Percentiles rank a stretch among this genome's conserved stretches.
Evolutionary conservation across 1,140 invertebrate species (phyloP).

Genomic region (Diorhabda elongata): DNA sequence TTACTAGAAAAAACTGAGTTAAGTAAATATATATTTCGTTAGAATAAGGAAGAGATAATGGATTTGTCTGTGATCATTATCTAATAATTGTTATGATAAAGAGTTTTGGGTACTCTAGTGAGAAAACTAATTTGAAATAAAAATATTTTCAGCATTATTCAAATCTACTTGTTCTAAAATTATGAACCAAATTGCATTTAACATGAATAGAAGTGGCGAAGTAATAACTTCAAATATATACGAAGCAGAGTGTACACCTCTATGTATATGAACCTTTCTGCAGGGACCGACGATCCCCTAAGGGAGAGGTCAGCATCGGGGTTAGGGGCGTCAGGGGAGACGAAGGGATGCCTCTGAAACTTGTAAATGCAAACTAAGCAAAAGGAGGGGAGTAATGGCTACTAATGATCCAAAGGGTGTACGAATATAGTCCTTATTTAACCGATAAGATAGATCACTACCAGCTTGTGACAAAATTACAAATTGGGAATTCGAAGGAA

Average conservation of each 20-base stretch:
- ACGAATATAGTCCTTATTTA: slow-evolving; percentile 43
- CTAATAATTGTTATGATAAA: too few relatives aligned
- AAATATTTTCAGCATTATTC: neutral
- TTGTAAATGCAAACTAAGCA: slow-evolving; percentile 49
- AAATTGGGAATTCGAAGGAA: slow-evolving; percentile 35
- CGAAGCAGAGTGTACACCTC: slow-evolving; percentile 43
- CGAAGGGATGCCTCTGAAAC: slow-evolving; percentile 36
- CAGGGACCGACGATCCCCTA: slow-evolving; percentile 33
- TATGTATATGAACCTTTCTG: slow-evolving; percentile 47
- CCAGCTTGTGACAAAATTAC: slow-evolving; percentile 42
- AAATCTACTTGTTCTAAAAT: slow-evolving; percentile 13
- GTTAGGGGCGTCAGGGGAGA: slow-evolving; percentile 28
- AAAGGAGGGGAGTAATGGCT: slow-evolving; percentile 42
- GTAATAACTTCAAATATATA: slow-evolving; percentile 23
- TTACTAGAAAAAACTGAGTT: too few relatives aligned
- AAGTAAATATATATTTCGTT: too few relatives aligned
- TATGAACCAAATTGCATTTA: neutral
- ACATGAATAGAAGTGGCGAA: slow-evolving; percentile 7
- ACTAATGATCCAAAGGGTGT: slow-evolving; percentile 42
- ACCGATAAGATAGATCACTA: slow-evolving; percentile 42
- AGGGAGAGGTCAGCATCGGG: neutral
- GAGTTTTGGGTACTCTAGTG: slow-evolving; percentile 3
- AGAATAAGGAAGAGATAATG: too few relatives aligned
- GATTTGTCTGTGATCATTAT: too few relatives aligned
- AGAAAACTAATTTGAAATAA: neutral